phyloP scores from a whole-genome alignment of 1,140 invertebrate species.

The Chrysopa pallens region DNA sequence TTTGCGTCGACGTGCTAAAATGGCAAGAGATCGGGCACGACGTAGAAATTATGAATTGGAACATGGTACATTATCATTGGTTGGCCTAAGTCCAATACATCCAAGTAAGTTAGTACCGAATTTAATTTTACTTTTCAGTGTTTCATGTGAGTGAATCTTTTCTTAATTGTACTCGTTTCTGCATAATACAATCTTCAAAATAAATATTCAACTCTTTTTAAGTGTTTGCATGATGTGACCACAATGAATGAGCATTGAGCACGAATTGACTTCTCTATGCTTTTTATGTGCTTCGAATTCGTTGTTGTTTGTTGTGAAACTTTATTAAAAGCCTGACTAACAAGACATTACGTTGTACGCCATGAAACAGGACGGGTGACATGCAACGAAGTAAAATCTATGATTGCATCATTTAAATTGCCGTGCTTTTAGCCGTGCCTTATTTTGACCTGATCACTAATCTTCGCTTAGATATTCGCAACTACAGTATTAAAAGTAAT shows the following conservation, averaged over 20 bases:
- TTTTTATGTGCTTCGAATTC: neutral
- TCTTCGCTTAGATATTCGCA: no score
- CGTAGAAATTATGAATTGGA: constrained; percentile 59
- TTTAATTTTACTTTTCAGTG: neutral
- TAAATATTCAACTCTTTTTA: no score
- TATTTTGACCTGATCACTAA: no score
- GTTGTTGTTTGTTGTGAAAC: no score
- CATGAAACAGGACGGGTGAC: no score
- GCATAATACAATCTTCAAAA: no score
- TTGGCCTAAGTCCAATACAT: constrained; percentile 54
- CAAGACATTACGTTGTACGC: no score
- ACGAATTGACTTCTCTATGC: neutral
- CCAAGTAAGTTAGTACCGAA: constrained; percentile 32
- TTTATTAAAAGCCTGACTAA: no score
- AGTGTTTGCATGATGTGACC: neutral
- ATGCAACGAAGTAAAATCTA: no score
- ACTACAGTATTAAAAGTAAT: no score
- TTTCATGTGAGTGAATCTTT: neutral
- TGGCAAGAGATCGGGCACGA: constrained; percentile 58
- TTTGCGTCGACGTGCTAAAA: constrained; percentile 57
- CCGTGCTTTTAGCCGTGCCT: no score
- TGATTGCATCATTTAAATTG: no score
- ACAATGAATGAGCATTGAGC: neutral
- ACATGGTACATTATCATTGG: constrained; percentile 59
- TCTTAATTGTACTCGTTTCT: neutral